These are phyloP conservation scores for Cheilosia variabilis DNA, from an alignment of 2,888 invertebrate species.

Conservation along the genomic window DNA sequence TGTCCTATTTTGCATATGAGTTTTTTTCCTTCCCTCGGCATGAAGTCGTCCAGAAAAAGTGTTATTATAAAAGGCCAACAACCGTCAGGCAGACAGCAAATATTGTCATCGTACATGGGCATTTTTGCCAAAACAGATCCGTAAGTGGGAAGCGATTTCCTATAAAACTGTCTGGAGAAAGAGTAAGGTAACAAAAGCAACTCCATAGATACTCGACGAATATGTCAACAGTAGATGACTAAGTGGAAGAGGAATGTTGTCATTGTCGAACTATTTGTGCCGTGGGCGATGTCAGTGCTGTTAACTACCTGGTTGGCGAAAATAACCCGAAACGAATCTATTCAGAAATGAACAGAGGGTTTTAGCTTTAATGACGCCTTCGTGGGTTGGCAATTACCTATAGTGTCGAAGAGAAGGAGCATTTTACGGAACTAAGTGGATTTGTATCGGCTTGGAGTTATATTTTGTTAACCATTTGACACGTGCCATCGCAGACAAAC, in stretches of 20 bases:
- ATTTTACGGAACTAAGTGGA: background rate
- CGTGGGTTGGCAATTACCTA: conserved; percentile 14
- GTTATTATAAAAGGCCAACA: conserved; percentile 6
- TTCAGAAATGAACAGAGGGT: background rate
- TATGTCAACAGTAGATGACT: conserved; percentile 48
- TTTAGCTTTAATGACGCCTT: background rate
- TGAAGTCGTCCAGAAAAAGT: background rate
- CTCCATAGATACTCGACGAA: background rate
- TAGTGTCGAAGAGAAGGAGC: background rate
- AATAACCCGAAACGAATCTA: conserved; percentile 41
- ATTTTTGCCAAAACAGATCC: conserved; percentile 45
- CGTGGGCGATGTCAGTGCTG: conserved; percentile 39
- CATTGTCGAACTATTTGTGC: conserved; percentile 56
- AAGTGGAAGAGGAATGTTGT: conserved; percentile 53
- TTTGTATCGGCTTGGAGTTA: background rate
- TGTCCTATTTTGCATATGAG: conserved; percentile 10
- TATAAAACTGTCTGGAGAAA: conserved; percentile 46
- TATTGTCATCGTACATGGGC: conserved; percentile 61
- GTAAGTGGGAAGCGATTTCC: conserved; percentile 60
- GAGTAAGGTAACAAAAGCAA: conserved; percentile 4
- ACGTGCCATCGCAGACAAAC: conserved; percentile 2
- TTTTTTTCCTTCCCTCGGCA: background rate
- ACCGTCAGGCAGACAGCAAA: conserved; percentile 14
- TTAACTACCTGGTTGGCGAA: conserved; percentile 40
- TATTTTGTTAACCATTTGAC: background rate